Evolutionary conservation across 2,888 invertebrate species (phyloP).

Genomic region (Hypomecis punctinalis): DNA sequence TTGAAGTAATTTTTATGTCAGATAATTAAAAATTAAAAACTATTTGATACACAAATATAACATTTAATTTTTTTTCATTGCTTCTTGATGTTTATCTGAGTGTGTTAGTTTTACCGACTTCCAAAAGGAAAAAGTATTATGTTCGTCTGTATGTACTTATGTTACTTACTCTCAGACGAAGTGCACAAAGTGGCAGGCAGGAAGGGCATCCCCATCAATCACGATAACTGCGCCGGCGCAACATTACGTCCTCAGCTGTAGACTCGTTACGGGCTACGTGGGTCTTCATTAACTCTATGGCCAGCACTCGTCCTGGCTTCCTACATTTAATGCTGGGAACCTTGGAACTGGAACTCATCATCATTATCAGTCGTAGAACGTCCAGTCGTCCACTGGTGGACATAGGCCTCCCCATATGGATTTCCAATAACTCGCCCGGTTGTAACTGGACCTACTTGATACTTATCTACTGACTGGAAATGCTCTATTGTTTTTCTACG

Average conservation of each 20-base stretch:
- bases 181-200: background rate
- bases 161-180: too few species aligned
- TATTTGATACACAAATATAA: too few species aligned
- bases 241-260: background rate
- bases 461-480: background rate
- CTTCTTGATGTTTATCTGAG: too few species aligned
- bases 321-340: background rate
- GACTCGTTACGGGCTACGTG: background rate
- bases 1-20: too few species aligned
- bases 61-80: too few species aligned
- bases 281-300: background rate
- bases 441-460: background rate
- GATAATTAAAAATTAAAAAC: too few species aligned
- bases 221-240: conserved; percentile 2
- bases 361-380: background rate
- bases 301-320: background rate
- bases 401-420: too few species aligned
- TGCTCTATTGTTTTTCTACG: too few species aligned
- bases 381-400: background rate
- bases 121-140: too few species aligned
- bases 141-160: too few species aligned
- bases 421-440: too few species aligned
- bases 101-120: too few species aligned
- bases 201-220: background rate
- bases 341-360: background rate